Percentiles rank a stretch among this genome's conserved stretches.
phyloP scores from a whole-genome alignment of 2,888 invertebrate species.

The Odontocerum albicorne region DNA sequence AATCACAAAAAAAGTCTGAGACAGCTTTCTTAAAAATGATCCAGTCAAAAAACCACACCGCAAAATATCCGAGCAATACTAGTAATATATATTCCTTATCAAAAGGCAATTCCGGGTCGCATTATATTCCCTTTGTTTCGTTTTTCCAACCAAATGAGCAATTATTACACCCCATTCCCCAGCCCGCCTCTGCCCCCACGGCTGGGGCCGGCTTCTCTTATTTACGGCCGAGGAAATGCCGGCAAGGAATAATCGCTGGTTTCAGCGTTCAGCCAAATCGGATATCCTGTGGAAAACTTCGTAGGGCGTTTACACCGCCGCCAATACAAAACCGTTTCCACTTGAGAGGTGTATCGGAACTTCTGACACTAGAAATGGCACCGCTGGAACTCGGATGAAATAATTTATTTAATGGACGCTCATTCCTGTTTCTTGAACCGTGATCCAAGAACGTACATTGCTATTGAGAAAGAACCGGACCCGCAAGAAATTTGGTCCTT shows the following conservation, averaged over 20 bases:
- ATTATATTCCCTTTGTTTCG: conserved; percentile 18
- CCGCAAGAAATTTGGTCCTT: too few species aligned
- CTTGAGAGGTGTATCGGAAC: too few species aligned
- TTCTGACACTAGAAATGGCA: too few species aligned
- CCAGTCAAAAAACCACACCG: too few species aligned
- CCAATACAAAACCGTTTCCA: neutral
- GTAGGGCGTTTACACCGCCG: conserved; percentile 4
- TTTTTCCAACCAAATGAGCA: conserved; percentile 21
- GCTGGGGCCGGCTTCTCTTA: conserved; percentile 1
- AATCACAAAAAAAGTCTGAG: too few species aligned
- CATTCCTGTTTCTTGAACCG: too few species aligned
- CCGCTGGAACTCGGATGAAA: too few species aligned
- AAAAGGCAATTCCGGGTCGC: conserved; percentile 14
- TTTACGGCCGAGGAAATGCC: conserved; percentile 15
- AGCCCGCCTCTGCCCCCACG: neutral
- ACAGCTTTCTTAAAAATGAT: too few species aligned
- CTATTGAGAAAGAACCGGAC: too few species aligned
- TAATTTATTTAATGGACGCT: too few species aligned
- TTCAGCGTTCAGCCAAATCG: conserved; percentile 14
- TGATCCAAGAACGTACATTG: too few species aligned
- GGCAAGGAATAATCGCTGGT: conserved; percentile 21
- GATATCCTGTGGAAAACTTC: conserved; percentile 21
- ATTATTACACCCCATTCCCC: conserved; percentile 2
- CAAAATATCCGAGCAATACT: too few species aligned
- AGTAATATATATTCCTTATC: conserved; percentile 17